Percentiles rank a stretch among this genome's conserved stretches.
Conservation (phyloP, 2,113 vertebrate genomes). For the Dasyurus viverrinus region DNA sequence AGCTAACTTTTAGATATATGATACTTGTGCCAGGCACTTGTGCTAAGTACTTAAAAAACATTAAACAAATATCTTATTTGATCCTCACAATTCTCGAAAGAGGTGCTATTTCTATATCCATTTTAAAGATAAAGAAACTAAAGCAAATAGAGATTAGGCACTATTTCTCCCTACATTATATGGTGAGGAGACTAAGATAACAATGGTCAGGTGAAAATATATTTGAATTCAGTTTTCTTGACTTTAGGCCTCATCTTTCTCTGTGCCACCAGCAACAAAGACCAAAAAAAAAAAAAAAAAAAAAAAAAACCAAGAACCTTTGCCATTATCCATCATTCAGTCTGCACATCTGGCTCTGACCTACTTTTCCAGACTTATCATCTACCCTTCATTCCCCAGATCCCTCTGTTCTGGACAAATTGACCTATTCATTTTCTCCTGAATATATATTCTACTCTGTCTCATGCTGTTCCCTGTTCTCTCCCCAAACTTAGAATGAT, state of each 20-base stretch:
- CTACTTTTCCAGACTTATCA: neutral
- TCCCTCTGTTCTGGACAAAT: neutral
- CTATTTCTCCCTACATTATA: neutral
- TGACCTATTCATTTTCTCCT: neutral
- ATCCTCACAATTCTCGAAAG: neutral
- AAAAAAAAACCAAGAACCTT: neutral
- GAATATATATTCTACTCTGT: neutral
- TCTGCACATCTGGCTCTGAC: neutral
- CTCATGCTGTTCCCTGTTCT: neutral
- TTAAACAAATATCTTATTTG: neutral
- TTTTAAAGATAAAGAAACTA: neutral
- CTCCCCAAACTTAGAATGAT: neutral
- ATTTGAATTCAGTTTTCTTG: neutral
- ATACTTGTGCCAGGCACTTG: neutral
- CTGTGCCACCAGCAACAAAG: neutral
- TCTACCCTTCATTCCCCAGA: neutral
- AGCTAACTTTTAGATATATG: neutral
- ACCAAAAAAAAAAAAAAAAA: neutral
- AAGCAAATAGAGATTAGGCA: neutral
- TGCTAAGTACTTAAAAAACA: neutral
- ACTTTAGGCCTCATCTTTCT: neutral
- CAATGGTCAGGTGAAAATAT: neutral
- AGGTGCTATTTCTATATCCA: neutral
- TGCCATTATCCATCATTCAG: neutral
- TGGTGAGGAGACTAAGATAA: neutral